Evolutionary conservation across 1,140 invertebrate species (phyloP).

Genomic region (Drosophila aff.): DNA sequence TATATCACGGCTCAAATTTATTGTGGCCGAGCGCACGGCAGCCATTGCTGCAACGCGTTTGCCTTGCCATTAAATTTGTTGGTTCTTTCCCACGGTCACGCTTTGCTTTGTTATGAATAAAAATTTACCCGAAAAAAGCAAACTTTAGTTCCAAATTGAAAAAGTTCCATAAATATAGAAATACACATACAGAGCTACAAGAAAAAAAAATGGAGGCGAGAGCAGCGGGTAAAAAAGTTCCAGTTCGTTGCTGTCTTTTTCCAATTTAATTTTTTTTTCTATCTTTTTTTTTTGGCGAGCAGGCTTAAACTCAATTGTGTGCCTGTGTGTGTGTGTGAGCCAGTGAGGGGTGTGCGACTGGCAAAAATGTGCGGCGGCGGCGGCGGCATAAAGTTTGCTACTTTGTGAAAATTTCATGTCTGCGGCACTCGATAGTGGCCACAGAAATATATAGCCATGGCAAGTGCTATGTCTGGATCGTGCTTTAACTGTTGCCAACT

Average conservation of each 20-base stretch:
- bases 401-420: conserved; percentile 80
- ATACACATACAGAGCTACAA: conserved; percentile 51
- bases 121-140: conserved; percentile 69
- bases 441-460: conserved; percentile 65
- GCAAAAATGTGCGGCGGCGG: conserved; percentile 58
- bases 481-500: conserved; percentile 74
- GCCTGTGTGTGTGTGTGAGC: conserved; percentile 2
- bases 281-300: conserved; percentile 49
- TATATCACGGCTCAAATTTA: conserved; percentile 61
- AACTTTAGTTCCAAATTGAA: conserved; percentile 83
- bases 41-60: conserved; percentile 39
- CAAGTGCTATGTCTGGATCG: conserved; percentile 40
- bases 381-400: conserved; percentile 78
- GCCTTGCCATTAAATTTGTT: conserved; percentile 58
- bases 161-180: conserved; percentile 83
- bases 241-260: conserved; percentile 41
- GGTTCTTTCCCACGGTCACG: conserved; percentile 60
- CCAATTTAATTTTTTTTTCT: conserved; percentile 35
- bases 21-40: conserved; percentile 27
- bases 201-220: conserved; percentile 11
- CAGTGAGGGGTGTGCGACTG: conserved; percentile 24
- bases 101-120: conserved; percentile 80
- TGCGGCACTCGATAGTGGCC: conserved; percentile 78
- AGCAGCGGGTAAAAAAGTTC: conserved; percentile 65
- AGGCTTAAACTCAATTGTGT: conserved; percentile 69